Evolutionary conservation across 2,888 invertebrate genomes (phyloP), one percentile per base, ranked within the genome.

Genomic region (Coelopa pilipes): DNA sequence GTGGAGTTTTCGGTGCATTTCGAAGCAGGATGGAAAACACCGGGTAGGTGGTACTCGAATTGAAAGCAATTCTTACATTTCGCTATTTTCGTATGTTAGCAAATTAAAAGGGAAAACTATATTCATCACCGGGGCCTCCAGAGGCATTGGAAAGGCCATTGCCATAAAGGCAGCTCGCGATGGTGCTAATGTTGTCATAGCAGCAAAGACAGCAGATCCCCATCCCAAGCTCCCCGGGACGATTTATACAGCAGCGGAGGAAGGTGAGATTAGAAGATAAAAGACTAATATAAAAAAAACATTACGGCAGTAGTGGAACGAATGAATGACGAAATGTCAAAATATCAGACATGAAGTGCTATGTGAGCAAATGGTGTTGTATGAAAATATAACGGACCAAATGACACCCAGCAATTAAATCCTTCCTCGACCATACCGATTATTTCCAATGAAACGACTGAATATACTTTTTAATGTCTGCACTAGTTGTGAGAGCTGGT

Each of bases 131-230:
- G 99, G 99, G 62, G 98, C 96, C 17, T 97, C 97, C 71, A 91
- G 99, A 80, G 99, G 99, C 46, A 99, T 99, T 82, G 99, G 99
- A 0, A 86, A 97, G 88, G 94, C 94, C 17, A 98, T 99, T 80
- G 98, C 97, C 5, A 85, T 98, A 74, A 98, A 96, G 89, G 94
- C 94, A 1, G 97, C 98, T 0, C 77, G 79, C 0, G 96, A 96
- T 91, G 96, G 96, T 34, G 96, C 96, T 1, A 96, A 96, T 86
- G 89, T 96, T 80, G 92, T 95, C 1, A 91, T 96, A 74, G 96
- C 96, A 66, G 96, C 96, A 1, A 96, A 96, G 88, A 96, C 96
- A n/a, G 92, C 93, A 0, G 91, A 93, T 74, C 91, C 94, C 0
- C 94, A 96, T 89, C 85, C 87, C 1, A 87, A 87, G 77, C 73